Evolutionary conservation across 1,140 invertebrate genomes (phyloP), one percentile per base, ranked within the genome.

Genomic region (Ostrea edulis): DNA sequence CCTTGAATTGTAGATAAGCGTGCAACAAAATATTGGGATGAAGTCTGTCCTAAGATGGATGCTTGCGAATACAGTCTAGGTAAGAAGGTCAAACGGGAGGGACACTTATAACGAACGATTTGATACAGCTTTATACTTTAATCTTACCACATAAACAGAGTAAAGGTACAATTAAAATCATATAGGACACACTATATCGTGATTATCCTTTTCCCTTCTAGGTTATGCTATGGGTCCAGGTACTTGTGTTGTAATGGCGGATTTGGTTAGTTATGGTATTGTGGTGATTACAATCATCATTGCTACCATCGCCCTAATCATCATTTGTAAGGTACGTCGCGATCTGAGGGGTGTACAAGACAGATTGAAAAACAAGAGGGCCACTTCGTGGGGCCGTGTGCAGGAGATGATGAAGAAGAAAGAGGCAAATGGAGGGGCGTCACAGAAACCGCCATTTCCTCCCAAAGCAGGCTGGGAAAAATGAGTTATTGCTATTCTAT

Each of bases 21-120:
- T 17, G 84, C 85, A 11, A 86, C 87, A 14, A 83, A 82, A 17
- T 88, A 86, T 53, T 88, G 86, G 52, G 8, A 81, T 5, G 87
- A 82, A 11, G 44, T 53, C 0, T 88, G 87, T 86, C 25, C 44
- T 11, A 86, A 25, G 17, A 8, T 22, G 7, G 58, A 65, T 20
- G 44, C 52, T 7, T 88, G 87, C 83, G 71, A 29, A 62, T 14
- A 55, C 44, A 83, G 65, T 51, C 51, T 44, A 84, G 53, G 83
- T 58, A 35, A 35, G 44, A 9, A 83, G 82, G n/a, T 22, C 52
- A 51, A 44, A 7, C 14, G 35, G 35, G 35, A 44, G 5, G 1
- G 5, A 44, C 35, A 44, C 35, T 5, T 44, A 44, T 44, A 44
- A 44, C 35, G 5, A 44, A 44, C 35, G 35, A 44, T 44, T 44